Percentiles rank a stretch among this genome's conserved stretches.
These are phyloP conservation scores for Nycticebus coucang DNA, from an alignment of 2,113 vertebrate species.

Conservation along the genomic window DNA sequence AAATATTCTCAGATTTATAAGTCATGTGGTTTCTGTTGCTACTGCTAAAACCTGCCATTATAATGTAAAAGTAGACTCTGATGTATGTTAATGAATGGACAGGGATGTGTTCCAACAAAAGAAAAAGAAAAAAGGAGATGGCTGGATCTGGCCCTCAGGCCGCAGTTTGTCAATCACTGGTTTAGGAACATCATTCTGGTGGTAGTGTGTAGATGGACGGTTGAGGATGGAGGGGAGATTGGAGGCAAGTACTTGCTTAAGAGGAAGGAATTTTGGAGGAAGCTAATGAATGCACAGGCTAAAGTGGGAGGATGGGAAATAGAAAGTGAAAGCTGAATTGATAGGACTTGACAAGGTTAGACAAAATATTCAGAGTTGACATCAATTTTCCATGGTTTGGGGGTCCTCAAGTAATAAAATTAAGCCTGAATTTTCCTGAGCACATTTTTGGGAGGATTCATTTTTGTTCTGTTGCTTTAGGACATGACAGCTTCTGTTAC, in stretches of 20 bases:
- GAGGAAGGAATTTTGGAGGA: not conserved
- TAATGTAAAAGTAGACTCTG: not conserved
- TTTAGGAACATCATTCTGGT: not conserved
- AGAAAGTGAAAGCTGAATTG: not conserved
- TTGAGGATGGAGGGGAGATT: not conserved
- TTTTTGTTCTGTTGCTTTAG: not conserved
- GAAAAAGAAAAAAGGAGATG: not conserved
- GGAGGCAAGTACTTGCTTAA: not conserved
- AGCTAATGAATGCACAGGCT: not conserved
- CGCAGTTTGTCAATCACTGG: not conserved
- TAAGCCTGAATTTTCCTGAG: slow-evolving; percentile 9
- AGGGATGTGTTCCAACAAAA: not conserved
- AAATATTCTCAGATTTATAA: not conserved
- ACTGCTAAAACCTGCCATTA: not conserved
- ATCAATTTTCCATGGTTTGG: slow-evolving; percentile 24
- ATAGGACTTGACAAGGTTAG: not conserved
- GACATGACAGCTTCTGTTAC: slow-evolving; percentile 1
- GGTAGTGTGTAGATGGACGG: not conserved
- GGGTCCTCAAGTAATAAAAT: slow-evolving; percentile 12
- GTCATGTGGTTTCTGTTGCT: not conserved
- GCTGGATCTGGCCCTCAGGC: not conserved
- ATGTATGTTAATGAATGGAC: not conserved
- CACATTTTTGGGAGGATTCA: not conserved
- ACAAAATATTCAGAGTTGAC: not conserved
- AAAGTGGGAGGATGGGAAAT: not conserved